Evolutionary conservation across 2,888 invertebrate species (phyloP).

Genomic region (Exephanes ischioxanthus): DNA sequence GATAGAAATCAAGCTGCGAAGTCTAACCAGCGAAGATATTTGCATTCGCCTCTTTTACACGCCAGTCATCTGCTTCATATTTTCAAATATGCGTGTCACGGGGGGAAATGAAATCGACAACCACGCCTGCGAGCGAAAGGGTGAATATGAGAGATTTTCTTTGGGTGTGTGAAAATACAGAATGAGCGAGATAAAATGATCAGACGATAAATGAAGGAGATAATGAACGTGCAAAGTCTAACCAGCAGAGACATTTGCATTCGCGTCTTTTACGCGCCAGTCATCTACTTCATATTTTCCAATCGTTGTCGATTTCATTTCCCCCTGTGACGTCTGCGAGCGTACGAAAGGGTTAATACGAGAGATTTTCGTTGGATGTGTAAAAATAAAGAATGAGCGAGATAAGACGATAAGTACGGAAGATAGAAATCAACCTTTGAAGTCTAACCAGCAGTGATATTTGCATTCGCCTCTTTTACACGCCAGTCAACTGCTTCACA

Average conservation of each 20-base stretch:
- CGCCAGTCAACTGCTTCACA: constrained; percentile 12
- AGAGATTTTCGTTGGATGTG: neutral
- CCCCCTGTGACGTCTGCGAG: neutral
- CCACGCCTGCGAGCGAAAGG: too few species aligned
- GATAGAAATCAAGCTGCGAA: neutral
- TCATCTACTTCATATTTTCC: too few species aligned
- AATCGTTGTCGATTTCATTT: too few species aligned
- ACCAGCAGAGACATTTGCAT: too few species aligned
- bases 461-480: constrained; percentile 43
- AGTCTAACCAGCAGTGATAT: neutral
- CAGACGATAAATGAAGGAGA: too few species aligned
- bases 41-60: constrained; percentile 41
- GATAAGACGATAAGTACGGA: neutral
- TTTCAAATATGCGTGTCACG: too few species aligned
- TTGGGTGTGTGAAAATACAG: too few species aligned
- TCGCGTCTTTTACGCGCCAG: too few species aligned
- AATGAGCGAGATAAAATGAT: too few species aligned
- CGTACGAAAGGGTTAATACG: constrained; percentile 19
- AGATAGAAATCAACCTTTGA: neutral
- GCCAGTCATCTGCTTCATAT: constrained; percentile 36
- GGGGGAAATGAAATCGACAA: too few species aligned
- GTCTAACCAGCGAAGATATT: neutral
- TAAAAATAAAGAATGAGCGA: neutral
- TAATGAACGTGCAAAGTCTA: too few species aligned
- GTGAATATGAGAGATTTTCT: too few species aligned